These are phyloP conservation scores for Antitype chi DNA, from an alignment of 2,888 invertebrate genomes.

Conservation along the genomic window DNA sequence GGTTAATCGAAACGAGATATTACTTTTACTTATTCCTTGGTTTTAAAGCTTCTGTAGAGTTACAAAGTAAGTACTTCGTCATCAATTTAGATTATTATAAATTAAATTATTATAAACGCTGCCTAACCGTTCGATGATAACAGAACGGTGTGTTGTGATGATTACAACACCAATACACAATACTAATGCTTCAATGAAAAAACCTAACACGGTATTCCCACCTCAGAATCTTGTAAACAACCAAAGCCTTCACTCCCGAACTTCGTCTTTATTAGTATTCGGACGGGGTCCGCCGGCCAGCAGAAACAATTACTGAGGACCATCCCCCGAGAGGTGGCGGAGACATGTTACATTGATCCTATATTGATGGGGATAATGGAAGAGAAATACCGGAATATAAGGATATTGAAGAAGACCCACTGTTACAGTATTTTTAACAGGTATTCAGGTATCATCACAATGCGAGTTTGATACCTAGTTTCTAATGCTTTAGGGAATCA, in stretches of 20 bases:
- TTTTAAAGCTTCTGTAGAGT: background rate
- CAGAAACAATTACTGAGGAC: constrained; percentile 60
- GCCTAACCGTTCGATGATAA: background rate
- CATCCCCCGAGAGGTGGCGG: constrained; percentile 14
- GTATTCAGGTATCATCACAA: background rate
- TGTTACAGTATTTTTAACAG: background rate
- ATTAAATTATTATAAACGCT: background rate
- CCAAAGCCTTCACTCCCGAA: constrained; percentile 13
- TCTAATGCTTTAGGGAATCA: background rate
- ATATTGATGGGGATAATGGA: constrained; percentile 36
- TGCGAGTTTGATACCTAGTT: background rate
- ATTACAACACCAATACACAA: background rate
- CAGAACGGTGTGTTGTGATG: background rate
- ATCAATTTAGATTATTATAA: background rate
- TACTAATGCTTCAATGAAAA: background rate
- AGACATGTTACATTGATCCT: constrained; percentile 34
- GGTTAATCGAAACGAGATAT: background rate
- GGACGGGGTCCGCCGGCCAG: constrained; percentile 14
- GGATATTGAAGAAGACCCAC: constrained; percentile 3
- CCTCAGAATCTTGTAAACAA: constrained; percentile 39
- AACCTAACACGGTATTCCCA: background rate
- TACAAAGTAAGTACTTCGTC: too few species aligned
- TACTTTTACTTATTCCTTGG: background rate
- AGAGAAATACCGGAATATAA: background rate
- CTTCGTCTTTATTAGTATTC: constrained; percentile 54